Conservation (phyloP, 2,888 invertebrate species). For the Troides aeacus region DNA sequence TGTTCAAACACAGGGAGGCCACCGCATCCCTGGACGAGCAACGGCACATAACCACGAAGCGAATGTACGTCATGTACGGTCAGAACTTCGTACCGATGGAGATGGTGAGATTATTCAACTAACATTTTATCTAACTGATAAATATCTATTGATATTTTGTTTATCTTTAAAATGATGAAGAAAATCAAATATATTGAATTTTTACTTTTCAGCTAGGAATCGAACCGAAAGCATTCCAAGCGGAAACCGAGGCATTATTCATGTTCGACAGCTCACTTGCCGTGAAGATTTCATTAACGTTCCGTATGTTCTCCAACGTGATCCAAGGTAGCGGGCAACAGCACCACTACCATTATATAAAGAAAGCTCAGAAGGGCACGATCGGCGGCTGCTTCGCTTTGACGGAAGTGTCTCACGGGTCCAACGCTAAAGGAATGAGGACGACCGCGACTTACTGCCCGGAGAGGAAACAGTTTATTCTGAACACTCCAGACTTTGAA, state of each 20-base stretch:
- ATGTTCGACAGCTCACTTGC: constrained; percentile 82
- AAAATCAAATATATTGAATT: too few relatives aligned
- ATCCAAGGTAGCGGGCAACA: constrained; percentile 83
- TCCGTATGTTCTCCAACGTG: constrained; percentile 83
- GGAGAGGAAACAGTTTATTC: constrained; percentile 85
- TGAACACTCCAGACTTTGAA: constrained; percentile 93
- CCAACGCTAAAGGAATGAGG: constrained; percentile 92
- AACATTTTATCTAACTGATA: too few relatives aligned
- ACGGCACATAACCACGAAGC: constrained; percentile 77
- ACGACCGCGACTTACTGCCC: constrained; percentile 91
- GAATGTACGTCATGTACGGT: constrained; percentile 83
- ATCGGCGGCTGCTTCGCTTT: constrained; percentile 86
- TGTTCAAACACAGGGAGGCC: constrained; percentile 87
- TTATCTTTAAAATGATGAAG: too few relatives aligned
- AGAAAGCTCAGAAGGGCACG: constrained; percentile 56
- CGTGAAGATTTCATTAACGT: constrained; percentile 83
- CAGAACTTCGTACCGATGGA: constrained; percentile 81
- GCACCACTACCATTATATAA: constrained; percentile 80
- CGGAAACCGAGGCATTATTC: constrained; percentile 77
- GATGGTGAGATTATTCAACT: constrained; percentile 52
- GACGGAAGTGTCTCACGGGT: constrained; percentile 95
- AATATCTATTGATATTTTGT: too few relatives aligned
- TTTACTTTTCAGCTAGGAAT: constrained; percentile 59
- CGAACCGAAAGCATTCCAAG: constrained; percentile 72
- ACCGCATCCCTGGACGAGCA: constrained; percentile 78